These are phyloP conservation scores for Petromus typicus DNA, from an alignment of 2,113 vertebrate species.

Conservation along the genomic window DNA sequence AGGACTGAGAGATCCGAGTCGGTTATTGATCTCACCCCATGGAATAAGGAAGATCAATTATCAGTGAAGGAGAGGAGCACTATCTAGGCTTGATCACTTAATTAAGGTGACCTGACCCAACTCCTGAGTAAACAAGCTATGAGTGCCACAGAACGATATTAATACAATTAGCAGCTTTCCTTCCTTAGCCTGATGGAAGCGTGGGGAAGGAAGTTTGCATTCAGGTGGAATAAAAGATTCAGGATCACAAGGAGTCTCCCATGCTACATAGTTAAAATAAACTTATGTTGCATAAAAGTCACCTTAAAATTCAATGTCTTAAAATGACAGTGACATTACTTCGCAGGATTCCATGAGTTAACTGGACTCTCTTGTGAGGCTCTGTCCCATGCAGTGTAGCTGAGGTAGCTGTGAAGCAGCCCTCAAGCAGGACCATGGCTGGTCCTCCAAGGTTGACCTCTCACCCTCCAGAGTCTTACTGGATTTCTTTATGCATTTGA, in stretches of 20 bases:
- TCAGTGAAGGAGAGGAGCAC: not conserved
- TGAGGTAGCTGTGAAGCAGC: not conserved
- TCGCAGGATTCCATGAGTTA: not conserved
- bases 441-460: not conserved
- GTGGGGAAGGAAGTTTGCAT: too few species aligned
- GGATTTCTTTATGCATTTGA: not conserved
- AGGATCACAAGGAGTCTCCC: not conserved
- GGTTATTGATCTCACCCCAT: not conserved
- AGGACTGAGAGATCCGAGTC: not conserved
- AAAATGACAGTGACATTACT: not conserved
- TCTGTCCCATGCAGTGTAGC: accelerated
- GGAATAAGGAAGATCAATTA: not conserved
- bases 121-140: not conserved
- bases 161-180: not conserved
- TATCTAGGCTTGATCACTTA: not conserved
- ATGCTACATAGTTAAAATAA: not conserved
- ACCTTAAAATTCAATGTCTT: not conserved
- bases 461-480: not conserved
- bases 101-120: not conserved
- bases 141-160: not conserved
- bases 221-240: not conserved
- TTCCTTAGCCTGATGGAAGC: not conserved
- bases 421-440: not conserved
- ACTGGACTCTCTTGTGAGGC: too few species aligned
- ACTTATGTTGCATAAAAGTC: not conserved